A percentile compares a stretch with the other conserved stretches of the same genome.
phyloP scores from a whole-genome alignment of 2,113 vertebrate species.

The Cryptotis parvus region DNA sequence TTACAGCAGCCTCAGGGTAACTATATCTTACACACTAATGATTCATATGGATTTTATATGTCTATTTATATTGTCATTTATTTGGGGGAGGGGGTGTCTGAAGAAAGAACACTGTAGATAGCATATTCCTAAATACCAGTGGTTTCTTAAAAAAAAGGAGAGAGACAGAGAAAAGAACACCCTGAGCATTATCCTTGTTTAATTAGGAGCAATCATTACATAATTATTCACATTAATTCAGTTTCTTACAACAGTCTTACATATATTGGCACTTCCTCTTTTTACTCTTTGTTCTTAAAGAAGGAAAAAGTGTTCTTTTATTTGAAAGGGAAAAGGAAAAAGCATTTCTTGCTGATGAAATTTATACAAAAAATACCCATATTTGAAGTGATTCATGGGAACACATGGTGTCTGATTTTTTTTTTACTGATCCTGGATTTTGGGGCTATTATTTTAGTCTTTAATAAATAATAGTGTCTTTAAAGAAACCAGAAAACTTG shows the following conservation, averaged over 20 bases:
- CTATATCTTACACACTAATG: conserved; percentile 70
- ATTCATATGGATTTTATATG: conserved; percentile 74
- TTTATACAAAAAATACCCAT: conserved; percentile 17
- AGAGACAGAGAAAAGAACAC: not conserved
- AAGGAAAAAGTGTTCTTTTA: conserved; percentile 51
- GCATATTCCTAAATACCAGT: conserved; percentile 28
- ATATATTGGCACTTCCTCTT: conserved; percentile 51
- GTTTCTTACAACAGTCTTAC: conserved; percentile 35
- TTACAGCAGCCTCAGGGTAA: conserved; percentile 73
- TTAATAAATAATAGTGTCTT: conserved; percentile 11
- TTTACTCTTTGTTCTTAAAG: conserved; percentile 57
- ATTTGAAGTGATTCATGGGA: conserved; percentile 28
- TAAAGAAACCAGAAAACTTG: conserved; percentile 58
- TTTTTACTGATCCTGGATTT: not conserved
- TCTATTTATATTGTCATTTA: conserved; percentile 65
- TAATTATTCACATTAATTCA: conserved; percentile 58
- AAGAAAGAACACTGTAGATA: conserved; percentile 48
- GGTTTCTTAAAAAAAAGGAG: conserved; percentile 12
- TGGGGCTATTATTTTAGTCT: conserved; percentile 1
- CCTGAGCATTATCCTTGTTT: conserved; percentile 57
- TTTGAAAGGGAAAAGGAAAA: conserved; percentile 23
- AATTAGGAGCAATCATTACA: conserved; percentile 47
- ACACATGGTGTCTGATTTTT: conserved; percentile 8
- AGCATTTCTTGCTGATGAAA: conserved; percentile 58
- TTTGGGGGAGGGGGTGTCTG: conserved; percentile 37